These are phyloP conservation scores for Rana temporaria DNA, from an alignment of 2,113 vertebrate species.

Conservation along the genomic window DNA sequence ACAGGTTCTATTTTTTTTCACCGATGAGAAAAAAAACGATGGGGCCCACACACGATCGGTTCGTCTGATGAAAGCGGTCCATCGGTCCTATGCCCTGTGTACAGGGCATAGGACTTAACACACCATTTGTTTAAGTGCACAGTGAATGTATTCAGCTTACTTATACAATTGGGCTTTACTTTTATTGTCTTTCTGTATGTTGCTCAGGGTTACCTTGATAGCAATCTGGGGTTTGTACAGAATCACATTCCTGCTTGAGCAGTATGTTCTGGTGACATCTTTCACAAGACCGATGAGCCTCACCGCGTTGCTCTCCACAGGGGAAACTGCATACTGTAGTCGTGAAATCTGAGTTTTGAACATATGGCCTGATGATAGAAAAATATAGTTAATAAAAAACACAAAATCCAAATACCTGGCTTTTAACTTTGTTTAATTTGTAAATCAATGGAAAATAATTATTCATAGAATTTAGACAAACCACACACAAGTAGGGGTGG, in stretches of 20 bases:
- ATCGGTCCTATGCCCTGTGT: too few relatives aligned
- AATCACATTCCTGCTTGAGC: constrained; percentile 71
- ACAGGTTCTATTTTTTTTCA: too few relatives aligned
- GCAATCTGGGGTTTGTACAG: constrained; percentile 68
- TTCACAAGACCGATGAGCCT: constrained; percentile 70
- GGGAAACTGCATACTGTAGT: constrained; percentile 61
- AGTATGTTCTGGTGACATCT: constrained; percentile 50
- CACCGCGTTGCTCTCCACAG: constrained; percentile 70
- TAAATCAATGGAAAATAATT: too few relatives aligned
- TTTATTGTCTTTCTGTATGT: not conserved
- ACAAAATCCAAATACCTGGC: too few relatives aligned
- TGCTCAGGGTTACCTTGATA: constrained; percentile 66
- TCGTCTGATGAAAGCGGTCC: too few relatives aligned
- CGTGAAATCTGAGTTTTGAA: constrained; percentile 68
- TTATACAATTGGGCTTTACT: not conserved
- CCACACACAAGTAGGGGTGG: too few relatives aligned
- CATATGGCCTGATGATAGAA: constrained; percentile 58
- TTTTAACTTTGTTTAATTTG: not conserved
- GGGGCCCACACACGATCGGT: too few relatives aligned
- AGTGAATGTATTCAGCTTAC: too few relatives aligned
- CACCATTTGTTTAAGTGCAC: too few relatives aligned
- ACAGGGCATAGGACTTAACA: too few relatives aligned
- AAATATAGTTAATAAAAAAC: not conserved
- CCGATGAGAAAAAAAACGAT: too few relatives aligned
- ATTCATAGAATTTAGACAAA: too few relatives aligned